Evolutionary conservation across 2,113 vertebrate genomes (phyloP).

Genomic region (Orycteropus afer): DNA sequence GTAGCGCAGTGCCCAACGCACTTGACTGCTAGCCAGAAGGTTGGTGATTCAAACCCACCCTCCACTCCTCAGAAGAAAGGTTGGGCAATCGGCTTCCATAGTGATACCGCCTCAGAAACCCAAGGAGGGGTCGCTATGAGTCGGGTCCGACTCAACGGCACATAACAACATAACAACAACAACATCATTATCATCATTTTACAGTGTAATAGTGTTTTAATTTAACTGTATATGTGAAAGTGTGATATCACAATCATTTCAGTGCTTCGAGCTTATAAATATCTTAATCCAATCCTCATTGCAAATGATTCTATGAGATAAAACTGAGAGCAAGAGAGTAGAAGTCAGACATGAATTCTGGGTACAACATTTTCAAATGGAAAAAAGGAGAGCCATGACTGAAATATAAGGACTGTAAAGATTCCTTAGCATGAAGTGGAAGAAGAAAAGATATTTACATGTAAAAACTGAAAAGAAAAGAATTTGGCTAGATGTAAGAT

Average conservation of each 20-base stretch:
- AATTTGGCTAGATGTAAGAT: slow-evolving; percentile 48
- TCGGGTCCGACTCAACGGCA: too few relatives aligned
- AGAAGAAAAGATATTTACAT: slow-evolving; percentile 28
- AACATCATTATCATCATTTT: not conserved
- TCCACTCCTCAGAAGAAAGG: too few relatives aligned
- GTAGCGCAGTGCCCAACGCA: too few relatives aligned
- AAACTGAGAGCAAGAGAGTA: not conserved
- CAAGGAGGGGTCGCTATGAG: too few relatives aligned
- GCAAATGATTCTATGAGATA: not conserved
- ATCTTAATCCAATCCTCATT: not conserved
- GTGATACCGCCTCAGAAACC: too few relatives aligned
- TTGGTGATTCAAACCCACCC: too few relatives aligned
- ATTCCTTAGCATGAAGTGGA: not conserved
- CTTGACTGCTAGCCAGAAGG: too few relatives aligned
- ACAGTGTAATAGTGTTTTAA: not conserved
- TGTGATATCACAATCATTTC: not conserved
- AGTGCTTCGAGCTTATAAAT: not conserved
- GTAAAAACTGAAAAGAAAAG: not conserved
- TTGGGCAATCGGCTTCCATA: too few relatives aligned
- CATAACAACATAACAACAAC: too few relatives aligned
- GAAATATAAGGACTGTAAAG: not conserved
- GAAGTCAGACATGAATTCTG: slow-evolving; percentile 9
- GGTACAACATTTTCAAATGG: not conserved
- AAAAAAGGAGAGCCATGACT: not conserved
- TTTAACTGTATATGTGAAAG: not conserved